phyloP scores from a whole-genome alignment of 1,140 invertebrate species.

The Drosophila watanabei region DNA sequence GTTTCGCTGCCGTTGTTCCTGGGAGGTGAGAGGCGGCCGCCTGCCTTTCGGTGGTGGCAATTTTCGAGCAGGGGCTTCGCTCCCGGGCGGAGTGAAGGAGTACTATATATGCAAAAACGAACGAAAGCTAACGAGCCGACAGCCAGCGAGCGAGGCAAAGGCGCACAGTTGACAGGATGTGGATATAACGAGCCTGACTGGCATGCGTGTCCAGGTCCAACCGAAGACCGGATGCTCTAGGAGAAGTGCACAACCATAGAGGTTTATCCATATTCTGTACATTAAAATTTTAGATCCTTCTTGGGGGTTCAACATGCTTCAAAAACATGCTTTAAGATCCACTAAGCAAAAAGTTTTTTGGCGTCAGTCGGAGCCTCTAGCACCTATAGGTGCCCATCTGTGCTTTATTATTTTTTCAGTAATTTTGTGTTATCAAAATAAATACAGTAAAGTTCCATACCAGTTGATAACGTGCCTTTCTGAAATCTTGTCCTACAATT shows the following conservation, averaged over 20 bases:
- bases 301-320: background rate
- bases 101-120: slow-evolving; percentile 59
- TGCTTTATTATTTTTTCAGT: too few species aligned
- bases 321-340: background rate
- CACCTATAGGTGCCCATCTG: too few species aligned
- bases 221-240: slow-evolving; percentile 26
- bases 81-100: slow-evolving; percentile 20
- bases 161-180: slow-evolving; percentile 68
- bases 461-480: too few species aligned
- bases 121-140: slow-evolving; percentile 51
- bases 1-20: slow-evolving; percentile 20
- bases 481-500: background rate
- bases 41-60: slow-evolving; percentile 71
- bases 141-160: slow-evolving; percentile 41
- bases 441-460: too few species aligned
- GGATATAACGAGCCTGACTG: slow-evolving; percentile 65
- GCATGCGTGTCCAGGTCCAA: slow-evolving; percentile 9
- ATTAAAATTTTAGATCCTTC: too few species aligned
- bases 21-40: slow-evolving; percentile 41
- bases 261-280: background rate
- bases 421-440: too few species aligned
- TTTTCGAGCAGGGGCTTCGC: slow-evolving; percentile 54
- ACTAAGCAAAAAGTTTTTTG: too few species aligned
- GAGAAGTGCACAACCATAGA: background rate
- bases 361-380: too few species aligned